Percentiles rank a stretch among this genome's conserved stretches.
phyloP scores from a whole-genome alignment of 2,113 vertebrate genomes.

The Falcunculus frontatus region DNA sequence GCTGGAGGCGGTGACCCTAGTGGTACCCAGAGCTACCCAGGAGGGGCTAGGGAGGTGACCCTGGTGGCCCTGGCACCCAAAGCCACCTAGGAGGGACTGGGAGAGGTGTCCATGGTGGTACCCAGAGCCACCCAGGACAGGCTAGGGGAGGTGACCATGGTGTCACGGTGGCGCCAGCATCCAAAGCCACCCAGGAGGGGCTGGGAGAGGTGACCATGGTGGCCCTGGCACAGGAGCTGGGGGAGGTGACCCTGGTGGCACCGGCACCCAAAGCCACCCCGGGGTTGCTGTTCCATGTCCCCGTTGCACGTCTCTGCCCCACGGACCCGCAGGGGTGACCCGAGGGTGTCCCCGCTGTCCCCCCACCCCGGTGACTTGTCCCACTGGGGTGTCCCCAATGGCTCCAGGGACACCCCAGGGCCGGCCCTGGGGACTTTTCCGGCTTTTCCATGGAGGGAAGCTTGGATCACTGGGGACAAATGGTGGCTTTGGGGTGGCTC shows the following conservation, averaged over 20 bases:
- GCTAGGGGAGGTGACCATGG: no score
- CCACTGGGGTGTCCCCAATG: no score
- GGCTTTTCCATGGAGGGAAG: neutral
- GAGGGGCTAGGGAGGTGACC: no score
- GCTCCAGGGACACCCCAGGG: no score
- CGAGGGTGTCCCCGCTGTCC: neutral
- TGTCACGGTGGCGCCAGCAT: no score
- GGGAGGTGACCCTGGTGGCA: neutral
- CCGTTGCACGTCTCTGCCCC: neutral
- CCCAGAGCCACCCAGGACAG: no score
- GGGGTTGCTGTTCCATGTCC: neutral
- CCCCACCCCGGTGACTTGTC: neutral
- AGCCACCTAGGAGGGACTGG: fast-evolving
- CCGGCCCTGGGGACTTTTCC: neutral
- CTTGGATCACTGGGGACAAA: neutral
- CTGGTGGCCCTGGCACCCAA: neutral
- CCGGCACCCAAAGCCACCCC: no score
- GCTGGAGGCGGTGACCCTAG: no score
- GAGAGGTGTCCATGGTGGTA: neutral
- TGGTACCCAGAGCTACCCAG: neutral
- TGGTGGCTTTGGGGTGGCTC: neutral
- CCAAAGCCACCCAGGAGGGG: no score
- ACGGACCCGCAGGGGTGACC: no score
- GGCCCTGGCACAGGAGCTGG: neutral
- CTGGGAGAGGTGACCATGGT: no score